phyloP scores from a whole-genome alignment of 2,113 vertebrate genomes.

The Turnix velox region DNA sequence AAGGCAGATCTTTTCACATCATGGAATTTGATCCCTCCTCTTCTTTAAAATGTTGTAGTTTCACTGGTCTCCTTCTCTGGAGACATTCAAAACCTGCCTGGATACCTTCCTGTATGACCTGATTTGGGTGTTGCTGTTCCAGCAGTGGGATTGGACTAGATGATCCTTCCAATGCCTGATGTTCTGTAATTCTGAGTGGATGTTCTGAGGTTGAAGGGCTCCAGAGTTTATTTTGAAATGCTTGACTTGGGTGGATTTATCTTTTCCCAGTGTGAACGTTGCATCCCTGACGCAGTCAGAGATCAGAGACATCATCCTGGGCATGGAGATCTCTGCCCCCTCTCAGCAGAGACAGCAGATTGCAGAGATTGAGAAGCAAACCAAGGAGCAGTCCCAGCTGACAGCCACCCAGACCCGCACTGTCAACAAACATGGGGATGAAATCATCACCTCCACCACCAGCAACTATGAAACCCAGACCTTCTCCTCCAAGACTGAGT shows the following conservation, averaged over 20 bases:
- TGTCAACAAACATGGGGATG: constrained; percentile 97
- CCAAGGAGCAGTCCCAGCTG: constrained; percentile 97
- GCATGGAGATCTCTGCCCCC: constrained; percentile 98
- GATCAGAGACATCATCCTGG: constrained; percentile 98
- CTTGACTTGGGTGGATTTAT: neutral
- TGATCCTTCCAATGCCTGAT: no score
- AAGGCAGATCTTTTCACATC: neutral
- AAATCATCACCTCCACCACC: constrained; percentile 99
- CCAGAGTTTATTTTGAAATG: neutral
- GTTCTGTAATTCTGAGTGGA: no score
- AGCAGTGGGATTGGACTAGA: no score
- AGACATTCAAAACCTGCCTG: no score
- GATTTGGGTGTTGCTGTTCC: no score
- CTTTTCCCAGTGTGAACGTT: constrained; percentile 87
- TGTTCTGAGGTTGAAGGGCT: neutral
- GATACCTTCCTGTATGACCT: no score
- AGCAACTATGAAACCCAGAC: constrained; percentile 99
- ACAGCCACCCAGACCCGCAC: constrained; percentile 97
- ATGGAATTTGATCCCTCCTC: neutral
- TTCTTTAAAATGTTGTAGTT: neutral
- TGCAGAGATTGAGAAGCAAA: constrained; percentile 98
- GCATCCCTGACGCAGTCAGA: constrained; percentile 97
- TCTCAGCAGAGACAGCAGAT: constrained; percentile 99
- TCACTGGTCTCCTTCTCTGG: no score
- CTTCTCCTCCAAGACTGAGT: constrained; percentile 98